A percentile compares a stretch with the other conserved stretches of the same genome.
These are phyloP conservation scores for Tinamus major DNA, from an alignment of 2,797 vertebrate species.

Conservation along the genomic window DNA sequence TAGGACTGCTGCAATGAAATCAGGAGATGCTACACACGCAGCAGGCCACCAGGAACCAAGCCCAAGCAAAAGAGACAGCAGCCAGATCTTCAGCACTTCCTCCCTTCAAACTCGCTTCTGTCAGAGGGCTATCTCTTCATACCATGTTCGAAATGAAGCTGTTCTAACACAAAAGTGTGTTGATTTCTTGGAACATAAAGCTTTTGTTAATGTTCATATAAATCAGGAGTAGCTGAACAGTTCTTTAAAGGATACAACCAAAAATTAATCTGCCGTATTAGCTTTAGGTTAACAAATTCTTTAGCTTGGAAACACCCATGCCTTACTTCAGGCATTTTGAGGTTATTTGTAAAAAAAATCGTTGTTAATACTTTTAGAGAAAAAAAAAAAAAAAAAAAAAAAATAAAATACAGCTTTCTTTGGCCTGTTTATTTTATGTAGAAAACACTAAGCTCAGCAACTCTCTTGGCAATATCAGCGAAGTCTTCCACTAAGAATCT, in stretches of 20 bases:
- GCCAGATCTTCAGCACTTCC: not conserved
- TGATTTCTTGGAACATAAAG: slow-evolving; percentile 69
- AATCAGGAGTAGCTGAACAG: slow-evolving; percentile 67
- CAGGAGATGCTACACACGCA: not conserved
- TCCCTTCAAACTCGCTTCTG: not conserved
- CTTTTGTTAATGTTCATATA: slow-evolving; percentile 73
- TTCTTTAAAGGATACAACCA: slow-evolving; percentile 69
- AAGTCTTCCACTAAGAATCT: not conserved
- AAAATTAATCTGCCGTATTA: slow-evolving; percentile 74
- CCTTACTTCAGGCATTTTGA: slow-evolving; percentile 64
- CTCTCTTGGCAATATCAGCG: not conserved
- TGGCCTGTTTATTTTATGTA: not conserved
- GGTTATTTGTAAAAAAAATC: slow-evolving; percentile 7
- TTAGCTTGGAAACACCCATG: slow-evolving; percentile 63
- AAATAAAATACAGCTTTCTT: not conserved
- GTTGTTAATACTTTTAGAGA: not conserved
- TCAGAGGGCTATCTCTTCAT: not conserved
- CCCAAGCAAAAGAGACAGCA: not conserved
- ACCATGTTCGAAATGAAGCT: slow-evolving; percentile 56
- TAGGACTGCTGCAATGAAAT: not conserved
- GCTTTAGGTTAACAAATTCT: slow-evolving; percentile 74
- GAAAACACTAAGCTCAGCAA: not conserved
- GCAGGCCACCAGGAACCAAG: not conserved
- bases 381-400: not conserved
- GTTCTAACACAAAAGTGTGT: slow-evolving; percentile 59